Evolutionary conservation across 2,797 vertebrate species (phyloP).

Genomic region (Cirrhinus molitorella): DNA sequence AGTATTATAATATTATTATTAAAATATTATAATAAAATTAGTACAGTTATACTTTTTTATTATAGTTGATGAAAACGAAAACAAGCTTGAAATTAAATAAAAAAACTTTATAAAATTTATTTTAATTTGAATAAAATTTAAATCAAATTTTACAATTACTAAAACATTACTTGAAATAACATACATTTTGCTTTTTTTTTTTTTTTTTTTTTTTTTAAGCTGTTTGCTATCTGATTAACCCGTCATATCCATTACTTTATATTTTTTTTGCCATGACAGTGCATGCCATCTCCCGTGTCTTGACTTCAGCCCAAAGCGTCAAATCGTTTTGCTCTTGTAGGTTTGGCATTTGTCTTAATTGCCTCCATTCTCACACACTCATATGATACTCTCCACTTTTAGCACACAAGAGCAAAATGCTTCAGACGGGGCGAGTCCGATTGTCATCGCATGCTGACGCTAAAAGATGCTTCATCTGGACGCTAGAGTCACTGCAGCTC

Average conservation of each 20-base stretch:
- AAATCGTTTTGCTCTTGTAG: not conserved
- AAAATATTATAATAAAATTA: too few species aligned
- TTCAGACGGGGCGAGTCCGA: constrained; percentile 40
- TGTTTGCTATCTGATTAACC: too few species aligned
- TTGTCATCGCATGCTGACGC: not conserved
- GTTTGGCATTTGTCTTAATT: not conserved
- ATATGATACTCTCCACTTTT: not conserved
- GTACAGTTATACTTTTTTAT: too few species aligned
- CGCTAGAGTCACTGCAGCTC: constrained; percentile 49
- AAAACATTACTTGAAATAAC: too few species aligned
- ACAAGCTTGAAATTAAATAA: too few species aligned
- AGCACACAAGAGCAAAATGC: constrained; percentile 40
- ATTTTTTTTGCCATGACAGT: not conserved
- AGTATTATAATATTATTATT: too few species aligned
- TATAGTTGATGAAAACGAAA: too few species aligned
- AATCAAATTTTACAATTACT: too few species aligned
- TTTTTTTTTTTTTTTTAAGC: too few species aligned
- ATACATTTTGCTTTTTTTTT: too few species aligned
- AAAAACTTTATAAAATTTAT: too few species aligned
- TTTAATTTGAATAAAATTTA: too few species aligned
- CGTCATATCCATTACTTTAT: not conserved
- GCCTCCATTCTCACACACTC: not conserved
- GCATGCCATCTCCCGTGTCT: not conserved
- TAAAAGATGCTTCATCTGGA: constrained; percentile 50
- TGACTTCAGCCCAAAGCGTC: not conserved